Evolutionary conservation across 2,888 invertebrate genomes (phyloP).

Genomic region (Margaritifera margaritifera): DNA sequence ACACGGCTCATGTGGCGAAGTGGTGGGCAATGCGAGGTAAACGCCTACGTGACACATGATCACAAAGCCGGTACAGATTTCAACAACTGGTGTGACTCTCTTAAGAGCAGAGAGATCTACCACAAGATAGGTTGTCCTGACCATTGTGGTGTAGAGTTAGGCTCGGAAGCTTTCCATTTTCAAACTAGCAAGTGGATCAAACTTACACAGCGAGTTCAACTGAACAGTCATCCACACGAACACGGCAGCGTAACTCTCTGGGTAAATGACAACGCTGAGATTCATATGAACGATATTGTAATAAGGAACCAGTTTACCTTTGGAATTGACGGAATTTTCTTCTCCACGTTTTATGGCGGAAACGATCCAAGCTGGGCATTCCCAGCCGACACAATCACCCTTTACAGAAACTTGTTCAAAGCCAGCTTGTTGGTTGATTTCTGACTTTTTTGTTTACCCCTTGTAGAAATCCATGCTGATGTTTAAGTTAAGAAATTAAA

Average conservation of each 20-base stretch:
- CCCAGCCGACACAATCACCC: constrained; percentile 45
- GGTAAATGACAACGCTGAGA: constrained; percentile 32
- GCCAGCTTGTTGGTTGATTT: constrained; percentile 15
- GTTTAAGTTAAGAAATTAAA: too few relatives aligned
- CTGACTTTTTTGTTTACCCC: constrained; percentile 8
- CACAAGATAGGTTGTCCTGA: too few relatives aligned
- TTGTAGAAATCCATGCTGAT: too few relatives aligned
- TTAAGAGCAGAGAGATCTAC: too few relatives aligned
- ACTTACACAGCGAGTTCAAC: constrained; percentile 46
- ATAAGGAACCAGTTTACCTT: constrained; percentile 34
- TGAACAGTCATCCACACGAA: constrained; percentile 44
- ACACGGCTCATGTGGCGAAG: constrained; percentile 49
- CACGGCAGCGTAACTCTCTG: constrained; percentile 45
- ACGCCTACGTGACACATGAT: constrained; percentile 39
- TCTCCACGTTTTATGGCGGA: constrained; percentile 60
- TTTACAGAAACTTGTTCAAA: constrained; percentile 39
- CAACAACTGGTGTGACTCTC: constrained; percentile 1
- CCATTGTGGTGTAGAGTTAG: constrained; percentile 1
- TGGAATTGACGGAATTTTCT: constrained; percentile 48
- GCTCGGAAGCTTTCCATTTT: constrained; percentile 24
- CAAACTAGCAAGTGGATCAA: constrained; percentile 41
- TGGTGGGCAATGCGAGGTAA: constrained; percentile 48
- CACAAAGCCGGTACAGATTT: neutral
- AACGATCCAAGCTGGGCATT: constrained; percentile 37
- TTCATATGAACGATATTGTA: constrained; percentile 34